These are phyloP conservation scores for Chrysaora quinquecirrha DNA, from an alignment of 30 jellyfish, hydroid and myxozoan genomes.

Conservation along the genomic window DNA sequence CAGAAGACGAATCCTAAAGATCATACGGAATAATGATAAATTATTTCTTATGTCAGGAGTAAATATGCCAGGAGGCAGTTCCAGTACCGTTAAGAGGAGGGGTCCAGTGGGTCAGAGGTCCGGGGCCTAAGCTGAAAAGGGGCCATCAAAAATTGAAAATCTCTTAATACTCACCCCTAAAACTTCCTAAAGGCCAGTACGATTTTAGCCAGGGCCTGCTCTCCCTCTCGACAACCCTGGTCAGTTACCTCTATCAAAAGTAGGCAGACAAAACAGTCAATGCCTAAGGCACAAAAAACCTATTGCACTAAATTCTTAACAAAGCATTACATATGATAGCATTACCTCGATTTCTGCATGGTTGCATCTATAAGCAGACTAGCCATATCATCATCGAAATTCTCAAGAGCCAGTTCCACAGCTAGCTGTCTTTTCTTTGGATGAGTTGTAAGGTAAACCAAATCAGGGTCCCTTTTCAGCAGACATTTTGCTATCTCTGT, in stretches of 20 bases:
- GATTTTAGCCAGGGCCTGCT: too few species aligned
- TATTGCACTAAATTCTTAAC: too few species aligned
- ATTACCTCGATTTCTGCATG: slow-evolving; percentile 45
- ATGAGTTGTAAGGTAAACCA: slow-evolving; percentile 67
- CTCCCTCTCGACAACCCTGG: too few species aligned
- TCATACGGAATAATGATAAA: background rate
- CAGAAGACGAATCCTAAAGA: slow-evolving; percentile 72
- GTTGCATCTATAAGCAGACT: slow-evolving; percentile 59
- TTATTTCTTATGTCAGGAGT: background rate
- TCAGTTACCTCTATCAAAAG: too few species aligned
- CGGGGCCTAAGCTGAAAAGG: too few species aligned
- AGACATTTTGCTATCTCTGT: slow-evolving; percentile 51
- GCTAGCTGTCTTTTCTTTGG: slow-evolving; percentile 63
- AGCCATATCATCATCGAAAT: slow-evolving; percentile 80
- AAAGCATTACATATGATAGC: background rate
- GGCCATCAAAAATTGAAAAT: background rate
- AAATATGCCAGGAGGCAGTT: background rate
- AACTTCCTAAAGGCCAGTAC: too few species aligned
- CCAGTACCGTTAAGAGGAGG: too few species aligned
- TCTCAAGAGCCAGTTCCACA: slow-evolving; percentile 72
- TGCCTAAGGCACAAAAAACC: too few species aligned
- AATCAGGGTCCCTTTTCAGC: slow-evolving; percentile 58
- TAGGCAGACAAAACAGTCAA: too few species aligned
- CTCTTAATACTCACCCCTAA: background rate
- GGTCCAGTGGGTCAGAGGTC: too few species aligned